A percentile compares a stretch with the other conserved stretches of the same genome.
These are phyloP conservation scores for Poeciliopsis retropinna DNA, from an alignment of 2,113 vertebrate genomes.

Conservation along the genomic window DNA sequence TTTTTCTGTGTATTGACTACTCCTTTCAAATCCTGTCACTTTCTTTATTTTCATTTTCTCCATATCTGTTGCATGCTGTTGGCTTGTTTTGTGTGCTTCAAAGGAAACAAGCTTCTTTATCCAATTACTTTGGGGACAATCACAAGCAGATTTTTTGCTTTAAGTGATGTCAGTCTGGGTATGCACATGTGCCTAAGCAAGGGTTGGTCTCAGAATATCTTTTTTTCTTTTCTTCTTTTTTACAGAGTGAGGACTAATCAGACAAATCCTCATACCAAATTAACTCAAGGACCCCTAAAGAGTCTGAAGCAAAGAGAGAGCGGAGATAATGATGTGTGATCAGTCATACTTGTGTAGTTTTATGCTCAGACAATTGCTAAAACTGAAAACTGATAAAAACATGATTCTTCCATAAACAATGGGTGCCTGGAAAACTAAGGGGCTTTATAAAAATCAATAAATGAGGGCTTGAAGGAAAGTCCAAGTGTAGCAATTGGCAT, in stretches of 20 bases:
- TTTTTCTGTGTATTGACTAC: not conserved
- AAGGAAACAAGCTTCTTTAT: constrained; percentile 27
- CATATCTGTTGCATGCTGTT: not conserved
- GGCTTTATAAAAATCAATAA: not conserved
- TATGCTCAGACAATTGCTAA: constrained; percentile 14
- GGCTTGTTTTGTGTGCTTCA: constrained; percentile 13
- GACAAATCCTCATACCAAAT: constrained; percentile 43
- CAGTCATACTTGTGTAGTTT: constrained; percentile 1
- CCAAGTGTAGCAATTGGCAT: not conserved
- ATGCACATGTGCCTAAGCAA: constrained; percentile 21
- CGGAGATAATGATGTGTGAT: constrained; percentile 26
- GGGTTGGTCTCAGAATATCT: constrained; percentile 28
- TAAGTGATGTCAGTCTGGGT: constrained; percentile 37
- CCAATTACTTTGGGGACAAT: constrained; percentile 20
- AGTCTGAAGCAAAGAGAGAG: constrained; percentile 10
- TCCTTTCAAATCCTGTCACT: constrained; percentile 1
- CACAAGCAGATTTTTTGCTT: constrained; percentile 46
- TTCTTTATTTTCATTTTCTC: not conserved
- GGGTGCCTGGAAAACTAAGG: too few species aligned
- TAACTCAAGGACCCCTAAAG: constrained; percentile 28
- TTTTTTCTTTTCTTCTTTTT: not conserved
- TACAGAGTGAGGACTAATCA: constrained; percentile 49
- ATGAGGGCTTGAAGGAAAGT: not conserved
- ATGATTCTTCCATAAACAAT: not conserved
- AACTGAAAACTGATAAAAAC: constrained; percentile 6